A percentile compares a stretch with the other conserved stretches of the same genome.
Evolutionary conservation across 2,888 invertebrate species (phyloP).

Genomic region (Cantharis lateralis): DNA sequence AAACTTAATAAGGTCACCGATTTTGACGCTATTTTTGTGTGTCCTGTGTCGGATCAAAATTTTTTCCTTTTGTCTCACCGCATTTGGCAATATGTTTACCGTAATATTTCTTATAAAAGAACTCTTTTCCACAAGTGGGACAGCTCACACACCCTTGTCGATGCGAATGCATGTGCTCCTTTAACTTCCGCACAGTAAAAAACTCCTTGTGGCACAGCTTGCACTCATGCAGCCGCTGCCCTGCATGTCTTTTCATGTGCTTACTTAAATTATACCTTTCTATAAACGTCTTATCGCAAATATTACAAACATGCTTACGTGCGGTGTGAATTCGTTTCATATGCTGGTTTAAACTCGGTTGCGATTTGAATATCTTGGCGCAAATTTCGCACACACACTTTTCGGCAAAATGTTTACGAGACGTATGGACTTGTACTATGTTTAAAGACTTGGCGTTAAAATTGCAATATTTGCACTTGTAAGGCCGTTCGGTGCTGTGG

Average conservation of each 20-base stretch:
- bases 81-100: constrained; percentile 37
- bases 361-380: constrained; percentile 39
- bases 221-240: constrained; percentile 36
- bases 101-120: constrained; percentile 39
- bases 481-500: constrained; percentile 36
- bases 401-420: constrained; percentile 35
- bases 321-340: constrained; percentile 38
- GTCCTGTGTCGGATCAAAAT: background rate
- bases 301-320: constrained; percentile 34
- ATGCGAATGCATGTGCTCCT: constrained; percentile 39
- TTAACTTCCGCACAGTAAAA: constrained; percentile 33
- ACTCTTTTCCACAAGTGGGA: constrained; percentile 38
- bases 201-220: constrained; percentile 37
- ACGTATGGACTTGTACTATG: constrained; percentile 35
- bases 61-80: background rate
- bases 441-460: constrained; percentile 37
- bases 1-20: too few species aligned
- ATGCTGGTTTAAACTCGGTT: constrained; percentile 38
- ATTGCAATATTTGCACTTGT: constrained; percentile 36
- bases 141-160: constrained; percentile 37
- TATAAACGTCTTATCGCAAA: constrained; percentile 37
- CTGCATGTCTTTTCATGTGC: constrained; percentile 37
- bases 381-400: constrained; percentile 39
- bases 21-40: background rate
- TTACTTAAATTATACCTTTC: constrained; percentile 37